Evolutionary conservation across 2,113 vertebrate species (phyloP).

Genomic region (Zosterops japonicus): DNA sequence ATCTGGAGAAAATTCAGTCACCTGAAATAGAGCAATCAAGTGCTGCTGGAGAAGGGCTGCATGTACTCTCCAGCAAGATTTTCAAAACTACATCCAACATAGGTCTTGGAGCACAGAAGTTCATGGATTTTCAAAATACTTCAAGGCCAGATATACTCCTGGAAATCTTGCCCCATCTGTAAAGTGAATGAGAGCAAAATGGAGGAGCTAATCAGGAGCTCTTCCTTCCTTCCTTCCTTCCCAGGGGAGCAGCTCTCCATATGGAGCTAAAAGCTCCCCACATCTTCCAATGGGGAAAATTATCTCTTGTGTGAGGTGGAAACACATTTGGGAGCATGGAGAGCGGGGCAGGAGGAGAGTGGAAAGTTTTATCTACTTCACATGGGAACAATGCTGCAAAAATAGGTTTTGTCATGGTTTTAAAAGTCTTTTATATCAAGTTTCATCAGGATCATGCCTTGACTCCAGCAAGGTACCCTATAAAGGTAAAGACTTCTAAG

Average conservation of each 20-base stretch:
- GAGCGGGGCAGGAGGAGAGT: background rate
- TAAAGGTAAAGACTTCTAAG: background rate
- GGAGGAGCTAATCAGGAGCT: background rate
- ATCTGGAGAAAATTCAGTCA: background rate
- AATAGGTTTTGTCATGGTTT: background rate
- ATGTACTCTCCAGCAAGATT: fast-evolving
- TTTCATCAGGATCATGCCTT: background rate
- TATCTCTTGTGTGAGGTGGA: background rate
- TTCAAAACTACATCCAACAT: background rate
- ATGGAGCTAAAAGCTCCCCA: background rate
- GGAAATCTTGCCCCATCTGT: background rate
- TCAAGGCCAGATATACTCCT: background rate
- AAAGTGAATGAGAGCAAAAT: background rate
- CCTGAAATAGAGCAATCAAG: background rate
- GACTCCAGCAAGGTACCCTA: background rate
- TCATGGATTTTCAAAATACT: background rate
- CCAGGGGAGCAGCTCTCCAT: background rate
- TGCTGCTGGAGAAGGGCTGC: background rate
- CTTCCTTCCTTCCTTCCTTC: too few species aligned
- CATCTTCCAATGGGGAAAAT: background rate
- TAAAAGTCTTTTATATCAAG: background rate
- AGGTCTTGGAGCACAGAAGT: background rate
- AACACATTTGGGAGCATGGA: background rate
- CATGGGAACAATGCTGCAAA: background rate
- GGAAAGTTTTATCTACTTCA: background rate